Conservation (phyloP, 1,140 invertebrate genomes). For the Uloborus diversus region DNA sequence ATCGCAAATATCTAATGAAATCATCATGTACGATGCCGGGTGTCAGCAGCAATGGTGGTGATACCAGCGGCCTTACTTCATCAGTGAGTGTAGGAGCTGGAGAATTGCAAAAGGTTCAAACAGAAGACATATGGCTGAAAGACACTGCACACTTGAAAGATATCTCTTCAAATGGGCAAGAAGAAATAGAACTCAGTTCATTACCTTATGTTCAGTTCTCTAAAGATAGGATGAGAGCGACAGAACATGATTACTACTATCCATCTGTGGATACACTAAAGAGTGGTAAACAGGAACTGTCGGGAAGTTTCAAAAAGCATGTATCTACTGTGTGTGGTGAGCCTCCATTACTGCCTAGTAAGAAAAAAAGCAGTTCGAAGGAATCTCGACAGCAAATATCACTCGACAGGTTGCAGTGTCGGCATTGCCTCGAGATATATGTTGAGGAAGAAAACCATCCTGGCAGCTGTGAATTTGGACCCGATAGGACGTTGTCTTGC, state of each 20-base stretch:
- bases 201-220: constrained; percentile 84
- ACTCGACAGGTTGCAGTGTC: constrained; percentile 62
- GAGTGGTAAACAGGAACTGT: constrained; percentile 65
- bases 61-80: constrained; percentile 16
- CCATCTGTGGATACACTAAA: constrained; percentile 73
- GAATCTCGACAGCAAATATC: constrained; percentile 43
- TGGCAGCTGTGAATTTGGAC: constrained; percentile 87
- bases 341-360: constrained; percentile 70
- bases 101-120: constrained; percentile 6
- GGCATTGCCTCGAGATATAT: constrained; percentile 68
- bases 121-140: constrained; percentile 39
- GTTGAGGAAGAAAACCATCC: constrained; percentile 79
- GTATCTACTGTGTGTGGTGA: constrained; percentile 49
- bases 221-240: constrained; percentile 62
- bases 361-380: constrained; percentile 66
- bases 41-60: constrained; percentile 2
- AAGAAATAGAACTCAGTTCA: constrained; percentile 59
- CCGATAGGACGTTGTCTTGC: constrained; percentile 81
- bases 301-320: constrained; percentile 70
- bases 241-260: constrained; percentile 84
- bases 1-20: constrained; percentile 68
- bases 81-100: constrained; percentile 19
- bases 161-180: constrained; percentile 37
- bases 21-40: constrained; percentile 41
- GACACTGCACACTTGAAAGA: constrained; percentile 3